Conservation (phyloP, 2,888 invertebrate species). For the Yponomeuta evonymella region DNA sequence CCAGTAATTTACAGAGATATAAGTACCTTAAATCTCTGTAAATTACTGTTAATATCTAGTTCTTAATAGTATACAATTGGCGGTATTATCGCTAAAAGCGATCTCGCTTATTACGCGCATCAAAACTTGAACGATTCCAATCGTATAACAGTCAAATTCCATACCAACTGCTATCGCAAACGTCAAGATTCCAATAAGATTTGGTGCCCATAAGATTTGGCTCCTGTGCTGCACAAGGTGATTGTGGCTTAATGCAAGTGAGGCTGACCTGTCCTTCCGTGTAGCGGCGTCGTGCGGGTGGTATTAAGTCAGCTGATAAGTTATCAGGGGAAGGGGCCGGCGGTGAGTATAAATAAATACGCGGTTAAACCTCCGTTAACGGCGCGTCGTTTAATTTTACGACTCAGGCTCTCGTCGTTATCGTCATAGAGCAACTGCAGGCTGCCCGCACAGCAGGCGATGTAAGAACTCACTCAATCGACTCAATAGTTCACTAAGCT, state of each 20-base stretch:
- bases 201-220: neutral
- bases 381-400: conserved; percentile 7
- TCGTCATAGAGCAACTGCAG: neutral
- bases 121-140: too few relatives aligned
- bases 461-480: too few relatives aligned
- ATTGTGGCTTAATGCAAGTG: neutral
- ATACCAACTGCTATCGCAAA: too few relatives aligned
- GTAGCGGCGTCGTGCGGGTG: neutral
- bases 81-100: too few relatives aligned
- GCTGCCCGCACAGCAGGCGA: neutral
- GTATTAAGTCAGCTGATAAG: neutral
- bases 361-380: conserved; percentile 4
- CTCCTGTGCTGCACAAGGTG: neutral
- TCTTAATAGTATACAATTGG: too few relatives aligned
- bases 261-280: neutral
- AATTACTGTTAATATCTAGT: too few relatives aligned
- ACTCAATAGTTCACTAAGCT: too few relatives aligned
- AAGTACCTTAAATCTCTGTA: too few relatives aligned
- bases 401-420: conserved; percentile 2
- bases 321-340: neutral
- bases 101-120: too few relatives aligned
- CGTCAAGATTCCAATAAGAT: too few relatives aligned
- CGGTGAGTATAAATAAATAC: conserved; percentile 4
- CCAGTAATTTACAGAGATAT: too few relatives aligned
- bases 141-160: too few relatives aligned